A percentile compares a stretch with the other conserved stretches of the same genome.
Conservation (phyloP, 2,797 vertebrate species). For the Miichthys miiuy region DNA sequence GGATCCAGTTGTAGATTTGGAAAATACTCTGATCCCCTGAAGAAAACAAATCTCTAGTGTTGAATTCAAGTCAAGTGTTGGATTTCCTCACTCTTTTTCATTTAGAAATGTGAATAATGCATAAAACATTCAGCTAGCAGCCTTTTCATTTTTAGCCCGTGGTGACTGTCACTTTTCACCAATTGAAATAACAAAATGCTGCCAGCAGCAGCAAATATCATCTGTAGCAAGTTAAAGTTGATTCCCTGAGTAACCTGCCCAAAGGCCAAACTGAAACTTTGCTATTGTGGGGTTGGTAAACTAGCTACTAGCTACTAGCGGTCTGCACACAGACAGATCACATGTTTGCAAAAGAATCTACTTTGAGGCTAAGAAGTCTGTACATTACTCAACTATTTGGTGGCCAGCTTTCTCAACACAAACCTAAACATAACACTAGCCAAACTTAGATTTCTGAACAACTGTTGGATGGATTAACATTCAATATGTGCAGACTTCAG, state of each 20-base stretch:
- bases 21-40: not conserved
- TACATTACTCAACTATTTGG: not conserved
- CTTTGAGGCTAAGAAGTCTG: not conserved
- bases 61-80: conserved; percentile 4
- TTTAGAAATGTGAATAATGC: not conserved
- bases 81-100: not conserved
- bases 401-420: not conserved
- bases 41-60: no score
- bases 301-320: not conserved
- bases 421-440: not conserved
- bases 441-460: not conserved
- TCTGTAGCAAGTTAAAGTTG: conserved; percentile 38
- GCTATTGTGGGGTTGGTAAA: not conserved
- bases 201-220: conserved; percentile 33
- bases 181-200: conserved; percentile 6
- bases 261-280: conserved; percentile 27
- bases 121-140: conserved; percentile 10
- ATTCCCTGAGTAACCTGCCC: conserved; percentile 18
- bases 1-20: not conserved
- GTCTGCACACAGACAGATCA: not conserved
- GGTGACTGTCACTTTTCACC: not conserved
- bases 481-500: no score
- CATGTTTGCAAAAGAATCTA: not conserved
- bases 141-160: conserved; percentile 1
- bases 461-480: not conserved